phyloP scores from a whole-genome alignment of 2,888 invertebrate genomes.

The Bruchidius siliquastri region DNA sequence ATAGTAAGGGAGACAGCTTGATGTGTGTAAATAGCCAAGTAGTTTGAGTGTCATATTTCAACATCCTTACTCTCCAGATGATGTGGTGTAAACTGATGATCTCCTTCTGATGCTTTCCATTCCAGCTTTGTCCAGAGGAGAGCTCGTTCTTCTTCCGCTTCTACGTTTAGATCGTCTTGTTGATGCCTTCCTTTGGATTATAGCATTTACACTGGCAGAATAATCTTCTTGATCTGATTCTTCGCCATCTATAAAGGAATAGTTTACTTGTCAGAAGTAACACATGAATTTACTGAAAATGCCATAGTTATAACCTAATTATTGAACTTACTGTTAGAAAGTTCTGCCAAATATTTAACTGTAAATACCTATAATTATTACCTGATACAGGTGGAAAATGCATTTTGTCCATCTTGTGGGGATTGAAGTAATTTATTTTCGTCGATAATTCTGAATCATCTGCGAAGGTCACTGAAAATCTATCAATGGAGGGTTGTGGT shows the following conservation, averaged over 20 bases:
- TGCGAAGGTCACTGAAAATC: slow-evolving; percentile 70
- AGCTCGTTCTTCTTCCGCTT: slow-evolving; percentile 57
- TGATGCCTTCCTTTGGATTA: slow-evolving; percentile 74
- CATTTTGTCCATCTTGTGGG: slow-evolving; percentile 34
- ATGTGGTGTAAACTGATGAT: slow-evolving; percentile 77
- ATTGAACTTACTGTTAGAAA: no score
- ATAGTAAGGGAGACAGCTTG: no score
- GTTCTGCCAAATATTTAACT: no score
- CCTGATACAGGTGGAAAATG: slow-evolving; percentile 26
- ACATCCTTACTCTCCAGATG: slow-evolving; percentile 75
- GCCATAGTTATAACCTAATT: no score
- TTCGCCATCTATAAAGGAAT: slow-evolving; percentile 41
- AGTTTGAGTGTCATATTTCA: slow-evolving; percentile 1
- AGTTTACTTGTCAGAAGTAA: not conserved
- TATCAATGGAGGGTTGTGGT: slow-evolving; percentile 66
- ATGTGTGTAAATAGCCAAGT: no score
- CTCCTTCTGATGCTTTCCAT: slow-evolving; percentile 52
- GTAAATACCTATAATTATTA: no score
- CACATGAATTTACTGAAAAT: no score
- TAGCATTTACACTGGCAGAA: slow-evolving; percentile 79
- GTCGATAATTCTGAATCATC: slow-evolving; percentile 47
- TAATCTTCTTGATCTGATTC: slow-evolving; percentile 78
- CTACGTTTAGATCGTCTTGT: slow-evolving; percentile 65
- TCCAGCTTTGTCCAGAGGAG: slow-evolving; percentile 53
- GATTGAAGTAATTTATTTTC: slow-evolving; percentile 23